phyloP scores from a whole-genome alignment of 2,113 vertebrate species.

The Oncorhynchus gorbuscha region DNA sequence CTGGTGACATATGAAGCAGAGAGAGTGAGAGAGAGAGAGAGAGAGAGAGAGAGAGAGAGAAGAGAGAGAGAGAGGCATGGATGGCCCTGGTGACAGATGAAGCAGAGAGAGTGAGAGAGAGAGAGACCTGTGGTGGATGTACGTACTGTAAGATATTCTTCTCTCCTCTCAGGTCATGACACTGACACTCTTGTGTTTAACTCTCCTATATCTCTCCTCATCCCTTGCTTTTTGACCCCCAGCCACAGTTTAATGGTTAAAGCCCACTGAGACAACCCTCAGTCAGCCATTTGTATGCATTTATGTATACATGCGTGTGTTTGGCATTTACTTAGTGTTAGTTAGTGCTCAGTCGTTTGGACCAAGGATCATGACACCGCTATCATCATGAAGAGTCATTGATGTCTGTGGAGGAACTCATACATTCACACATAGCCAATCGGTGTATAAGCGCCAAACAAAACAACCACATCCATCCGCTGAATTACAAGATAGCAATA shows the following conservation, averaged over 20 bases:
- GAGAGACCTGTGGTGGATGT: background rate
- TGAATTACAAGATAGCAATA: background rate
- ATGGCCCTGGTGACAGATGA: no score
- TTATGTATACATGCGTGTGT: background rate
- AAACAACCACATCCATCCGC: background rate
- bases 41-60: no score
- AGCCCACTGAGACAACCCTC: background rate
- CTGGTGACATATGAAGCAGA: no score
- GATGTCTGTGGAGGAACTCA: background rate
- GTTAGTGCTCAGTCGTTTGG: background rate
- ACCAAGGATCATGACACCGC: background rate
- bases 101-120: no score
- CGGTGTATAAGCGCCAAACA: background rate
- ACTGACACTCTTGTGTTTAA: background rate
- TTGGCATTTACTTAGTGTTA: background rate
- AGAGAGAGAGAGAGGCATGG: background rate
- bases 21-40: no score
- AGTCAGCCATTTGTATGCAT: conserved; percentile 5
- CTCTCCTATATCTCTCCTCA: background rate
- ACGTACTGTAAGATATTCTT: background rate
- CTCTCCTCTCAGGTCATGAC: no score
- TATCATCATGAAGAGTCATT: background rate
- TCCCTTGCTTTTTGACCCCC: conserved; percentile 1
- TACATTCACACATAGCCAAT: background rate
- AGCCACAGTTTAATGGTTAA: background rate